These are phyloP conservation scores for Pangasius mekongensis DNA, from an alignment of 2,797 vertebrate species.

Conservation along the genomic window DNA sequence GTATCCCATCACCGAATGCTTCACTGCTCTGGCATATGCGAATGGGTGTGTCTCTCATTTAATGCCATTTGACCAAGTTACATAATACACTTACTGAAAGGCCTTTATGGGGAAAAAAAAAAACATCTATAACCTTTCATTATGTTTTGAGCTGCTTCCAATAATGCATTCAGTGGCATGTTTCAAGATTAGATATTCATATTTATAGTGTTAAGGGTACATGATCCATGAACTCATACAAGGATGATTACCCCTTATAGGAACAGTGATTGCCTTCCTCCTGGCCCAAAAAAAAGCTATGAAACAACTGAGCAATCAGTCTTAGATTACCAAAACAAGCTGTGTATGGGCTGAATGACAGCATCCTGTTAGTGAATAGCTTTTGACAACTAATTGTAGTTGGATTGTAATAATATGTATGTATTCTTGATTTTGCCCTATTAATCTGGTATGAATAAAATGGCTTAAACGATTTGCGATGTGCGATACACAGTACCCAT, in stretches of 20 bases:
- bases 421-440: not conserved
- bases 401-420: not conserved
- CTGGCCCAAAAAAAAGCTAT: not conserved
- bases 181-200: slow-evolving; percentile 14
- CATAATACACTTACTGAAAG: slow-evolving; percentile 13
- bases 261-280: not conserved
- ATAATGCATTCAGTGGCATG: not conserved
- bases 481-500: not conserved
- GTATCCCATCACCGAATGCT: slow-evolving; percentile 12
- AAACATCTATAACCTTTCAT: slow-evolving; percentile 19
- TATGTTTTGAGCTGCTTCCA: slow-evolving; percentile 17
- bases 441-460: not conserved
- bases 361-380: not conserved
- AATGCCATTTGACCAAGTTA: slow-evolving; percentile 21
- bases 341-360: not conserved
- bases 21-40: not conserved
- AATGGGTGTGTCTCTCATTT: slow-evolving; percentile 26
- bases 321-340: not conserved
- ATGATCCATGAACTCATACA: slow-evolving; percentile 3
- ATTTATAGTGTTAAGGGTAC: not conserved
- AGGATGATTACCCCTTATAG: not conserved
- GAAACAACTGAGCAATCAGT: not conserved
- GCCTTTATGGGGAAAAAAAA: not conserved
- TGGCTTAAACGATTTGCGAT: not conserved
- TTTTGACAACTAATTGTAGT: not conserved